Percentiles rank a stretch among this genome's conserved stretches.
Conservation (phyloP, 2,797 vertebrate species). For the Molossus alvarezi region DNA sequence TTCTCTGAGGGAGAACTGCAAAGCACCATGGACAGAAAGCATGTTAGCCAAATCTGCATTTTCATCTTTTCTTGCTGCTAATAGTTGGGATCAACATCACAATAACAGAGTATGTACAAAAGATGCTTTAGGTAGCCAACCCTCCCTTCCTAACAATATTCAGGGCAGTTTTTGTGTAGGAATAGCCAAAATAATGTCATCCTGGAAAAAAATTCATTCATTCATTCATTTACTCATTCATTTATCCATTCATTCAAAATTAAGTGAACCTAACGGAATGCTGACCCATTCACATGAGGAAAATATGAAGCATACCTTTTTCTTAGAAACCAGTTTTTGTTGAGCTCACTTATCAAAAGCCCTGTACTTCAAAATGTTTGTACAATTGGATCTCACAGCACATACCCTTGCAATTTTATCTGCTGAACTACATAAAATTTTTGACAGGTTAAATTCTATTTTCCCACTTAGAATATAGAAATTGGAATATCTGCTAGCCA, state of each 20-base stretch:
- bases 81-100: not conserved
- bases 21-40: not conserved
- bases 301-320: not conserved
- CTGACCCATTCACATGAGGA: not conserved
- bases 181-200: not conserved
- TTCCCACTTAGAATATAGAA: not conserved
- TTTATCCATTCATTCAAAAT: not conserved
- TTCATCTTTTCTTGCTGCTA: not conserved
- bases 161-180: not conserved
- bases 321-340: not conserved
- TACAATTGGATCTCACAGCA: not conserved
- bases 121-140: not conserved
- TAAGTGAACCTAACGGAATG: conserved; percentile 20
- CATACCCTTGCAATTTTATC: not conserved
- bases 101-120: too few species aligned
- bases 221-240: not conserved
- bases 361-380: conserved; percentile 7
- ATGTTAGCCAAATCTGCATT: not conserved
- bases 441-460: conserved; percentile 41
- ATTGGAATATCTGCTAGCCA: conserved; percentile 47
- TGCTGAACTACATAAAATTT: conserved; percentile 2
- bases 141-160: not conserved
- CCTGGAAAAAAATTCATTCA: not conserved
- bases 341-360: not conserved
- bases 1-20: not conserved